Evolutionary conservation across 1,140 invertebrate genomes (phyloP), one percentile per base, ranked within the genome.

Genomic region (Oncopodura yosiiana): DNA sequence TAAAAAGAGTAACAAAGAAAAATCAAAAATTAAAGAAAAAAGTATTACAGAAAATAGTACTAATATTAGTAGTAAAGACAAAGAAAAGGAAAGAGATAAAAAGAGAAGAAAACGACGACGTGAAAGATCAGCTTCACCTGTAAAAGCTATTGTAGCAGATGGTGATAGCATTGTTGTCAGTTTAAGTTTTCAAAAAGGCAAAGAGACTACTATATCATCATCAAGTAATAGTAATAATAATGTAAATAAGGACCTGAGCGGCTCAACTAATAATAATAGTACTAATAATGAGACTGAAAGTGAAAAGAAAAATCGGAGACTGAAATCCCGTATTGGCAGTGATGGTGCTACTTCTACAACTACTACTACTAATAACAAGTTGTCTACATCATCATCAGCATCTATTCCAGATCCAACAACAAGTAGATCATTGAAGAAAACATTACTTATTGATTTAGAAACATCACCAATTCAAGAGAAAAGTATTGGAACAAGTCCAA

Each of bases 81-180:
- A 43, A 63, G 62, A 55, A 66, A 63, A 64, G 75, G 69, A 64
- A 24, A 60, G 60, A 53, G 57, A 60, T 44, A 68, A 68, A 55
- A 67, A 67, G 56, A 76, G 73, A 58, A 75, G 68, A 60, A 81
- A 75, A 60, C 71, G 68, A 29, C 70, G 74, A 46, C 67, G 74
- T 34, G 73, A 76, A 21, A 73, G 75, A 49, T 75, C 75, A 0
- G 76, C 78, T 0, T 72, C 77, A 3, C 84, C 84, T 1, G 84
- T 81, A 0, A 93, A 93, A 69, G 87, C 91, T 71, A 86, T 93
- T 0, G 91, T 90, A 66, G 85, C 87, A 0, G 89, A 87, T 23
- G 89, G 88, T 3, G 87, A 91, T 69, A 91, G 90, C 66, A 92
- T 93, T 49, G 74, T 91, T 27, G 87, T 93, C 0, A 91, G 87